Evolutionary conservation across 1,140 invertebrate species (phyloP), one percentile per base, ranked within the genome.

Genomic region (Geopemphigus sp.): DNA sequence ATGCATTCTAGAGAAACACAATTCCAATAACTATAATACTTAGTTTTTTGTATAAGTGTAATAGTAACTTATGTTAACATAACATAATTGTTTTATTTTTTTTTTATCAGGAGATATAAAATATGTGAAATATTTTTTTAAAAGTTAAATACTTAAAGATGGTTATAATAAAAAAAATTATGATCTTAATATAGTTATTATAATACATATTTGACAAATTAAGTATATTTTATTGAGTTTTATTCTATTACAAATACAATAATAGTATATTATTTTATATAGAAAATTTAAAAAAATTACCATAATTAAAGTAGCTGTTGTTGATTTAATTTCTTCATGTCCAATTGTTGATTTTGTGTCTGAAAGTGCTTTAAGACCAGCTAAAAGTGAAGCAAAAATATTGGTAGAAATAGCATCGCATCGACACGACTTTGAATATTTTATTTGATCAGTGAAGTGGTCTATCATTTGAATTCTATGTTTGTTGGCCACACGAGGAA

Each of bases 361-460:
- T 6, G 94, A 93, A 4, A 98, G 86, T 29, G 92, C 92, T 85
- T 96, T 95, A 50, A 99, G 86, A 11, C 95, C 95, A 83, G 93
- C 92, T 26, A 99, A 86, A 5, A 99, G 86, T 11, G 96, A 95
- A 19, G 96, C 95, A 84, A 98, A 97, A 66, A 98, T 93, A 86
- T 99, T 99, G 86, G 98, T 94, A 85, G 98, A 96, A 24, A 99
- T 92, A 3, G 96, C 96, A 85, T 99, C 96, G 85, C 97, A 95
- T 24, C 95, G 88, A 2, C 90, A 90, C 12, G 94, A 95, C 85
- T 98, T 98, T 0, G 95, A 94, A 83, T 95, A 94, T 82, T 93
- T 91, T 72, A 98, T 95, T 84, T 95, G 97, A 84, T 99, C 97
- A 53, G 90, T 90, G 84, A 99, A 99, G 85, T 99, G 97, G 81